Evolutionary conservation across 1,140 invertebrate species (phyloP), one percentile per base, ranked within the genome.

Genomic region (Stenopsyche tienmushanensis): DNA sequence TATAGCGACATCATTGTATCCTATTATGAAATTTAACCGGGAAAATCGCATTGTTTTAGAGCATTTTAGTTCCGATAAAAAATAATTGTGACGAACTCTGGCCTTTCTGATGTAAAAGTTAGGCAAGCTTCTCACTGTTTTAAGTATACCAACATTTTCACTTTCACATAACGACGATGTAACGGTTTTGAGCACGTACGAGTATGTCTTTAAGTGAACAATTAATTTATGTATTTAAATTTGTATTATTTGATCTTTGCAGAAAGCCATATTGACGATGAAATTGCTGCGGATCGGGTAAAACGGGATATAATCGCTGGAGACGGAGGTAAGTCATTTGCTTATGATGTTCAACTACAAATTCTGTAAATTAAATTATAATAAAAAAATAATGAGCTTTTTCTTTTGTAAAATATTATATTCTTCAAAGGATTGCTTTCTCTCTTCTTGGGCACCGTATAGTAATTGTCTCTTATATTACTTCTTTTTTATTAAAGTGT

Each of bases 281-380:
- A 45, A 34, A 67, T 67, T 59, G 23, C 42, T 24, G 66, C 55
- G 9, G 66, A 67, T 24, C 44, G 66, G 50, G 66, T 67, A 18
- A 67, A 63, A 59, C 63, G 65, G 39, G 60, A 67, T 59, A 54
- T 67, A n/a, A 53, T 25, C 39, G 25, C 66, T 18, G 60, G 58
- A 15, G 66, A 67, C 59, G 62, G 66, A 60, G 66, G 66, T 67
- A 64, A 64, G 66, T 64, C 29, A 34, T 34, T 34, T 34, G 13
- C 5, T 34, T 34, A n/a, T n/a, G n/a, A n/a, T n/a, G n/a, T n/a
- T n/a, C n/a, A n/a, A n/a, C n/a, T n/a, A n/a, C n/a, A n/a, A n/a
- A n/a, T n/a, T n/a, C n/a, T n/a, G n/a, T n/a, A n/a, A n/a, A n/a
- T n/a, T n/a, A n/a, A n/a, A n/a, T n/a, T n/a, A n/a, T n/a, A n/a